Percentiles rank a stretch among this genome's conserved stretches.
These are phyloP conservation scores for Pogonognathellus flavescens DNA, from an alignment of 1,140 invertebrate species.

Conservation along the genomic window DNA sequence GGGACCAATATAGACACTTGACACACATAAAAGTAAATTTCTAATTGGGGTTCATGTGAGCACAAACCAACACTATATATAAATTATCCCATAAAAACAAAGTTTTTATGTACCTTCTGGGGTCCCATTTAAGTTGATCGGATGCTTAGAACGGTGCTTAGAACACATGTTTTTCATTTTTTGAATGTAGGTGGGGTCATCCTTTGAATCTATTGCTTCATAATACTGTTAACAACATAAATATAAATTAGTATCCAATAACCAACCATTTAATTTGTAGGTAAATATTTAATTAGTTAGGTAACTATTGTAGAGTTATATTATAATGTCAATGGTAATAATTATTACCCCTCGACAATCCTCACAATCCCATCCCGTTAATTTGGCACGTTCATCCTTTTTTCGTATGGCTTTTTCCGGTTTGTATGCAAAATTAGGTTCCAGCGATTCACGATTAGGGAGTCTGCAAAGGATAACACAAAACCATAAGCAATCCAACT, in stretches of 20 bases:
- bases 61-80: not conserved
- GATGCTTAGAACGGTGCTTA: constrained; percentile 34
- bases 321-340: not conserved
- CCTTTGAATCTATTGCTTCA: not conserved
- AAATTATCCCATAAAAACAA: not conserved
- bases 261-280: not conserved
- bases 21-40: not conserved
- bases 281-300: not conserved
- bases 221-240: constrained; percentile 13
- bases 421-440: constrained; percentile 66
- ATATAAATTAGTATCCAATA: not conserved
- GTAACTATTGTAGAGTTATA: not conserved
- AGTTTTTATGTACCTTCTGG: constrained; percentile 3
- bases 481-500: too few relatives aligned
- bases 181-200: not conserved
- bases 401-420: constrained; percentile 68
- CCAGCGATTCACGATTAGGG: not conserved
- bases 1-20: not conserved
- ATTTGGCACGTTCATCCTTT: constrained; percentile 69
- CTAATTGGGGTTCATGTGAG: not conserved
- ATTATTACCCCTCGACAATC: constrained; percentile 70
- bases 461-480: not conserved
- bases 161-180: constrained; percentile 34
- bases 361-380: constrained; percentile 70
- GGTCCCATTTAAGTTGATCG: not conserved